Conservation (phyloP, 1,140 invertebrate genomes). For the Penaeus vannamei region DNA sequence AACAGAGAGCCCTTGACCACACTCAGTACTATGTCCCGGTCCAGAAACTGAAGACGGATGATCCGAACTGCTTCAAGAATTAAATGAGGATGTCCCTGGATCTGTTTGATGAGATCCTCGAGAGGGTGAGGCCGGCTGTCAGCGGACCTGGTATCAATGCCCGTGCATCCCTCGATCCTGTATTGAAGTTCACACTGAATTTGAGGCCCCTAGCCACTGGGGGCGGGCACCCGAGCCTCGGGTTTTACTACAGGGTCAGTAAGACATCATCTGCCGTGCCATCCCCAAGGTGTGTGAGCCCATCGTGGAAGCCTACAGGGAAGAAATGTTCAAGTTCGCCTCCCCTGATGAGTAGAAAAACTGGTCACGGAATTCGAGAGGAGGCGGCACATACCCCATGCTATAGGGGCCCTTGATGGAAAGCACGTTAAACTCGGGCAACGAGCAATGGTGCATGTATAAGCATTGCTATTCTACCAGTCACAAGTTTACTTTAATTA, state of each 20-base stretch:
- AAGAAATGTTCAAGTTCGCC: constrained; percentile 17
- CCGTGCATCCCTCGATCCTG: constrained; percentile 15
- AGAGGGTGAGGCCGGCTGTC: not conserved
- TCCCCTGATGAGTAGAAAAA: not conserved
- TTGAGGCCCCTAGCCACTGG: not conserved
- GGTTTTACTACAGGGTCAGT: too few relatives aligned
- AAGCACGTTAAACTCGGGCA: constrained; percentile 17
- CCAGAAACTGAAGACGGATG: too few relatives aligned
- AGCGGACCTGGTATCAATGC: not conserved
- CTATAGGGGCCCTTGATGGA: not conserved
- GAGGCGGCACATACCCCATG: constrained; percentile 2
- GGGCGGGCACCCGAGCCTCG: too few relatives aligned
- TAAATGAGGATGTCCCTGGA: too few relatives aligned
- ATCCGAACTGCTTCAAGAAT: too few relatives aligned
- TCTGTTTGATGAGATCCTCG: too few relatives aligned
- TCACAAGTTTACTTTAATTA: too few relatives aligned
- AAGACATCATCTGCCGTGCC: too few relatives aligned
- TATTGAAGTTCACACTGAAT: not conserved
- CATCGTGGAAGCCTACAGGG: too few relatives aligned
- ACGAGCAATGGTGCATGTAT: not conserved
- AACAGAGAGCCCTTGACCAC: too few relatives aligned
- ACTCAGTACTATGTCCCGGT: too few relatives aligned
- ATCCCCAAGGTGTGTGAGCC: too few relatives aligned
- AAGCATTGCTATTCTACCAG: constrained; percentile 1
- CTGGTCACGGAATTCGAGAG: constrained; percentile 7